Evolutionary conservation across 1,140 invertebrate species (phyloP).

Genomic region (Lepeophtheirus salmonis): DNA sequence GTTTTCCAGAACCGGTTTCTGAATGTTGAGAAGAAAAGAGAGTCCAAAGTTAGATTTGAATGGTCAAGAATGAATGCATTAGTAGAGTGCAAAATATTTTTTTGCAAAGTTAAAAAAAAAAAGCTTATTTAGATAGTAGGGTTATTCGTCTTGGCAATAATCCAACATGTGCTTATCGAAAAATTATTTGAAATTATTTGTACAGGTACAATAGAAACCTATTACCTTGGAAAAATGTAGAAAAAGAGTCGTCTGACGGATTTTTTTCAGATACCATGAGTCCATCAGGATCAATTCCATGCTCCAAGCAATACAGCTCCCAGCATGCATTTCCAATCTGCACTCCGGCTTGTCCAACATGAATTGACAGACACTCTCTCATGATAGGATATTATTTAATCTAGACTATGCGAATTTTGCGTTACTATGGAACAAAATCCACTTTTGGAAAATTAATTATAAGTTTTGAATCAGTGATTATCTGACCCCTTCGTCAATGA

Average conservation of each 20-base stretch:
- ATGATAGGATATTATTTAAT: constrained; percentile 3
- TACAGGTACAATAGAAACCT: constrained; percentile 26
- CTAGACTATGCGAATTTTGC: background rate
- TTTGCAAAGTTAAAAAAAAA: no score
- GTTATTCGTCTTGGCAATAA: no score
- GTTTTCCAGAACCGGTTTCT: constrained; percentile 44
- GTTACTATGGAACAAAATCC: background rate
- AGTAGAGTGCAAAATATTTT: no score
- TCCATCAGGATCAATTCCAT: constrained; percentile 32
- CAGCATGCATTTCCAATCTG: constrained; percentile 44
- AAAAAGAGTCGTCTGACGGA: constrained; percentile 25
- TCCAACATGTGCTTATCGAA: no score
- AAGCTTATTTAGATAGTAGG: no score
- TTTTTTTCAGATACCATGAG: constrained; percentile 26
- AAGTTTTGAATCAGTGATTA: no score
- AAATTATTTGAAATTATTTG: background rate
- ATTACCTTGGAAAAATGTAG: constrained; percentile 27
- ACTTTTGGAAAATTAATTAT: no score
- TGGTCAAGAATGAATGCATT: no score
- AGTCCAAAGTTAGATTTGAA: no score
- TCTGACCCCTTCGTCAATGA: no score
- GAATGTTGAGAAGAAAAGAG: constrained; percentile 24
- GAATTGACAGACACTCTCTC: constrained; percentile 43
- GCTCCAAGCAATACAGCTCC: constrained; percentile 38
- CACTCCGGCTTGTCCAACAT: constrained; percentile 51